Conservation (phyloP, 2,113 vertebrate genomes). For the Bungarus multicinctus region DNA sequence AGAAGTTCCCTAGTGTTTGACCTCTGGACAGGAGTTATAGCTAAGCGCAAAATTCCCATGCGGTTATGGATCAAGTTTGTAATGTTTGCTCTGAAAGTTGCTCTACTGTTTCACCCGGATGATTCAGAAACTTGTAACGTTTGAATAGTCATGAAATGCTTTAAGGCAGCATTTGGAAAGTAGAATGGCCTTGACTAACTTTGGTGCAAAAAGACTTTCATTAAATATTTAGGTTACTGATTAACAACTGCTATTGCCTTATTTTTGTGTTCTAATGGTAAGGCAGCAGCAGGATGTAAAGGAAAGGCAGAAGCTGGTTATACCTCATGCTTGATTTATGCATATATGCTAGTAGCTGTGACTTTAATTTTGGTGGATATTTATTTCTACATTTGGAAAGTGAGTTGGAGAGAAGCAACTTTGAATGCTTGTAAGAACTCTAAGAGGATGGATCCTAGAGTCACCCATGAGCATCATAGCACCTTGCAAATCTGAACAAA, state of each 20-base stretch:
- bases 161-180: constrained; percentile 59
- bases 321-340: constrained; percentile 66
- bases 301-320: constrained; percentile 55
- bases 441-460: background rate
- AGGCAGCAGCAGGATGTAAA: constrained; percentile 45
- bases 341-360: background rate
- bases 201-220: constrained; percentile 57
- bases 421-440: background rate
- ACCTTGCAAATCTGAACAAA: background rate
- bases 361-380: background rate
- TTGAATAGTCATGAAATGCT: constrained; percentile 62
- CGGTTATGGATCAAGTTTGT: constrained; percentile 52
- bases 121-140: constrained; percentile 65
- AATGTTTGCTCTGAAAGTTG: constrained; percentile 67
- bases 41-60: constrained; percentile 56
- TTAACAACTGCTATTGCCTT: constrained; percentile 65
- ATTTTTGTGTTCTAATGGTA: constrained; percentile 52
- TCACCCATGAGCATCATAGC: background rate
- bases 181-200: constrained; percentile 32
- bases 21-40: constrained; percentile 60
- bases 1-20: constrained; percentile 50
- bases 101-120: constrained; percentile 63
- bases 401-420: background rate
- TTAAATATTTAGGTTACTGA: constrained; percentile 72
- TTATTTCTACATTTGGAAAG: background rate